Conservation (phyloP, 2,888 invertebrate species). For the Helicoverpa assulta region DNA sequence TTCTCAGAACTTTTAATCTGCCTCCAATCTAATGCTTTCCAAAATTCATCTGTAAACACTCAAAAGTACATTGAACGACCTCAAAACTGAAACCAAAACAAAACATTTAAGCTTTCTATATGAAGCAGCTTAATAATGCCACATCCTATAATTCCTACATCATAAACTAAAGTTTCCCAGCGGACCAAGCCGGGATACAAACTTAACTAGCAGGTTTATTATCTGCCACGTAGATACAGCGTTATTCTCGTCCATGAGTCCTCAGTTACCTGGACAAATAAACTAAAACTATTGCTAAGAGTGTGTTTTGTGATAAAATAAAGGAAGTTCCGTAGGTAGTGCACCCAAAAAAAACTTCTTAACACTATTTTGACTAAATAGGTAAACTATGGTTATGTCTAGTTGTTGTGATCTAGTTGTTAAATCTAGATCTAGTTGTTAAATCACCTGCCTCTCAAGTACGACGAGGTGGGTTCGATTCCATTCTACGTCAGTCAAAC, state of each 20-base stretch:
- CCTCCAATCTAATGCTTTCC: neutral
- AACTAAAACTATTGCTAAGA: neutral
- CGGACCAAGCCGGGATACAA: slow-evolving; percentile 5
- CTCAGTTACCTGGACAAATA: neutral
- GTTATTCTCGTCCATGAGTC: neutral
- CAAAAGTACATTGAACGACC: neutral
- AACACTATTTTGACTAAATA: too few relatives aligned
- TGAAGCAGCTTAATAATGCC: neutral
- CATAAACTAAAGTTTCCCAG: slow-evolving; percentile 2
- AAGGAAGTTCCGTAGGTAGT: neutral
- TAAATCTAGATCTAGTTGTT: too few relatives aligned
- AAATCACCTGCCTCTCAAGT: too few relatives aligned
- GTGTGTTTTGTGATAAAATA: neutral
- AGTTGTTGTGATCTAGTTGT: too few relatives aligned
- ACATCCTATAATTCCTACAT: neutral
- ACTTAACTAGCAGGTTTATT: slow-evolving; percentile 26
- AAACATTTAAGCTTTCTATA: too few relatives aligned
- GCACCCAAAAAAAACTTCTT: neutral
- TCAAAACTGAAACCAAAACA: too few relatives aligned
- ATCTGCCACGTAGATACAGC: slow-evolving; percentile 4
- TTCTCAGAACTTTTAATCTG: too few relatives aligned
- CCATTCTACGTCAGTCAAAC: too few relatives aligned
- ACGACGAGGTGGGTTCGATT: too few relatives aligned
- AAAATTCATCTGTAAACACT: neutral
- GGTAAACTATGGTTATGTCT: too few relatives aligned